Evolutionary conservation across 2,888 invertebrate species (phyloP), one percentile per base, ranked within the genome.

Genomic region (Pycnomerus fuliginosus): DNA sequence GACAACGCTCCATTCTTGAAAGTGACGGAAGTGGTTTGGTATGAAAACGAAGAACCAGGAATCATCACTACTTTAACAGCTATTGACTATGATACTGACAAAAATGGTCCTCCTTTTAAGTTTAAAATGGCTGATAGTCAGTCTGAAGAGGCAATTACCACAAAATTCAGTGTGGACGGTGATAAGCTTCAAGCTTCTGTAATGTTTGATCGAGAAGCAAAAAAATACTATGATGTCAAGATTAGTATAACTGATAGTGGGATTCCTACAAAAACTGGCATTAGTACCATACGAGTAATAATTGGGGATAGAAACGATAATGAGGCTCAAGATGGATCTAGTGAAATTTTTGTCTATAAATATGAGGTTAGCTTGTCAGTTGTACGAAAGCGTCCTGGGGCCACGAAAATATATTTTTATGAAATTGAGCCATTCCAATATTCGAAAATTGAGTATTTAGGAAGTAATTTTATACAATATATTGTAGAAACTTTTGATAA

Each of bases 231-330:
- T 69, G 80, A 81, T 48, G 84, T 98, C 51, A 94, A 94, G 0
- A 89, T 98, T 36, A 80, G 84, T 7, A 92, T 98, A 59, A 86
- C 84, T 1, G 98, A 99, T 68, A 87, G 84, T 44, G 94, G 95
- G 0, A 74, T 74, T 0, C 87, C 87, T 0, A 55, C 69, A 3
- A 73, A 81, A 73, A 88, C 88, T 0, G 91, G 88, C 2, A 87
- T 87, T 0, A 92, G 92, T 50, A 86, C 83, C 7, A 77, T 97
- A 10, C 87, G 85, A 40, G 85, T 97, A 8, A 87, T 94, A 23
- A 95, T 98, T 52, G 96, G 95, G 2, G 98, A 99, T 72, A 80
- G 82, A 47, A 98, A 99, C 68, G 97, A 97, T 67, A 95, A 95
- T 68, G 76, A 82, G 1, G 98, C 97, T 87, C 76, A 79, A 30